Percentiles rank a stretch among this genome's conserved stretches.
phyloP scores from a whole-genome alignment of 2,113 vertebrate genomes.

The Strigops habroptila region DNA sequence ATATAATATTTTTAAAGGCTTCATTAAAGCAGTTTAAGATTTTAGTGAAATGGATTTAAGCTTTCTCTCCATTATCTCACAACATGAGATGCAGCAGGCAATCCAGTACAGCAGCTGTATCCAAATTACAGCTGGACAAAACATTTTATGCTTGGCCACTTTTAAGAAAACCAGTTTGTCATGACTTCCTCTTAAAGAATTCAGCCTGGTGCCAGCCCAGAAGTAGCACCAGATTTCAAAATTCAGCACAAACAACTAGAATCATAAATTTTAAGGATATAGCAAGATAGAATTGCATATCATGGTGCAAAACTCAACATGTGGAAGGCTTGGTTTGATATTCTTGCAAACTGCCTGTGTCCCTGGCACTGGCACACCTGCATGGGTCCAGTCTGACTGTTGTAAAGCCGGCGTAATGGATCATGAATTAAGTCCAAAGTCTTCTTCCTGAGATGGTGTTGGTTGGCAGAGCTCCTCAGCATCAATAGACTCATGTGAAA shows the following conservation, averaged over 20 bases:
- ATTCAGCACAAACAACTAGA: not conserved
- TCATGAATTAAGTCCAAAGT: not conserved
- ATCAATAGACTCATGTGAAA: fast-evolving
- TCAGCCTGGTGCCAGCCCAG: not conserved
- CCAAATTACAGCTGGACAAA: not conserved
- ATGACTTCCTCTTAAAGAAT: not conserved
- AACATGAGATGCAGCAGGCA: not conserved
- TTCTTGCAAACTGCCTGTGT: not conserved
- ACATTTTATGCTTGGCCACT: not conserved
- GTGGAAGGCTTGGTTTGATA: not conserved
- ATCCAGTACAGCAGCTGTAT: not conserved
- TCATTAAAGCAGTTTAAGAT: not conserved
- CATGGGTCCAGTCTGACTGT: not conserved
- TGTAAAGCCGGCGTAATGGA: not conserved
- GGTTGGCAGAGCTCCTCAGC: not conserved
- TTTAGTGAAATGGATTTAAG: not conserved
- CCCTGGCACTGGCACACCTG: not conserved
- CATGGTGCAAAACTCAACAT: not conserved
- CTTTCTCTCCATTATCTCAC: not conserved
- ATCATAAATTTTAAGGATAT: not conserved
- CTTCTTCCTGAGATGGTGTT: not conserved
- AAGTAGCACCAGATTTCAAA: not conserved
- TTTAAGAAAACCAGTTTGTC: not conserved
- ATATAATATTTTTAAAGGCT: not conserved
- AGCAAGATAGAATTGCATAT: not conserved